Evolutionary conservation across 2,888 invertebrate genomes (phyloP).

Genomic region (Prenolepis imparis): DNA sequence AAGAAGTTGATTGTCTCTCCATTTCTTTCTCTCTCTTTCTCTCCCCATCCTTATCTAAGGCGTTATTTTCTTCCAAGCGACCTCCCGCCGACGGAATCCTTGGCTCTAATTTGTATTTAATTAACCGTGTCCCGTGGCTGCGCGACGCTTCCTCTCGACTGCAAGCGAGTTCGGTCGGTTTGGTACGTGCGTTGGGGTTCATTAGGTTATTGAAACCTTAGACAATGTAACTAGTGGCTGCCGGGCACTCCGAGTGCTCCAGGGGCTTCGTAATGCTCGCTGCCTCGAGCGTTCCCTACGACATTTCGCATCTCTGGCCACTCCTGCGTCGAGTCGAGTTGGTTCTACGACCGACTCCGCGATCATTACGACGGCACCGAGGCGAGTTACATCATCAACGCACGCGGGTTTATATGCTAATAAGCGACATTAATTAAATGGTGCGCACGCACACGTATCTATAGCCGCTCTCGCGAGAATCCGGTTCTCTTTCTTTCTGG

Average conservation of each 20-base stretch:
- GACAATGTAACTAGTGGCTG: slow-evolving; percentile 82
- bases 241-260: slow-evolving; percentile 76
- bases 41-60: slow-evolving; percentile 29
- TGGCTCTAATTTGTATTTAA: slow-evolving; percentile 81
- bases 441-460: slow-evolving; percentile 74
- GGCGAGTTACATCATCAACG: slow-evolving; percentile 72
- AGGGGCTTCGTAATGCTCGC: slow-evolving; percentile 84
- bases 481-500: slow-evolving; percentile 62
- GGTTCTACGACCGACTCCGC: slow-evolving; percentile 70
- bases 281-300: slow-evolving; percentile 75
- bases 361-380: slow-evolving; percentile 61
- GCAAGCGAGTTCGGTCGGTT: slow-evolving; percentile 73
- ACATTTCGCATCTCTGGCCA: slow-evolving; percentile 77
- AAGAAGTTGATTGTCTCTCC: neutral
- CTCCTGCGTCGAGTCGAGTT: slow-evolving; percentile 63
- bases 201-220: slow-evolving; percentile 86
- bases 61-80: slow-evolving; percentile 65
- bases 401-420: slow-evolving; percentile 81
- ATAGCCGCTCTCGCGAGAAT: slow-evolving; percentile 63
- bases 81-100: slow-evolving; percentile 69
- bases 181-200: slow-evolving; percentile 79
- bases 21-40: neutral
- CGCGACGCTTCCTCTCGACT: slow-evolving; percentile 61
- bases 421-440: slow-evolving; percentile 81
- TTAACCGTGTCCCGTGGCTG: slow-evolving; percentile 74